phyloP scores from a whole-genome alignment of 37 sponge, comb jelly and placozoan genomes.

The Bolinopsis microptera region DNA sequence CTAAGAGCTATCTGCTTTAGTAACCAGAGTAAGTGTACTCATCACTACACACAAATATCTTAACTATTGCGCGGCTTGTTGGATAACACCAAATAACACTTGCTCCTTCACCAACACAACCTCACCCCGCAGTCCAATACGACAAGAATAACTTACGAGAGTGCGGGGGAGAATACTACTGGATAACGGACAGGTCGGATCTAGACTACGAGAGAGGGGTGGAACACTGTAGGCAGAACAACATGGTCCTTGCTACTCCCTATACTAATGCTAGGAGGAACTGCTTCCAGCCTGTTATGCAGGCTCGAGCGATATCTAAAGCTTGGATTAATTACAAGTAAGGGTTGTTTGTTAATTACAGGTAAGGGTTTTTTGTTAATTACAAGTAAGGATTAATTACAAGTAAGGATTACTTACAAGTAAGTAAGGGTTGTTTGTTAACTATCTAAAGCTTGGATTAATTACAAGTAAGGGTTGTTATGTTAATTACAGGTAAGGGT shows the following conservation, averaged over 20 bases:
- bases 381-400: no score
- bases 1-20: no score
- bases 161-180: constrained; percentile 21
- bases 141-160: constrained; percentile 33
- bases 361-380: no score
- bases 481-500: no score
- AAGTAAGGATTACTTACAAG: no score
- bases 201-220: background rate
- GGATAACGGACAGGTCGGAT: background rate
- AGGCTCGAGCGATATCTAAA: background rate
- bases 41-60: no score
- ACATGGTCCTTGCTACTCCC: constrained; percentile 61
- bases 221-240: constrained; percentile 10
- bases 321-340: constrained; percentile 59
- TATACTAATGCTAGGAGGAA: constrained; percentile 7
- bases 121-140: constrained; percentile 17
- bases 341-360: no score
- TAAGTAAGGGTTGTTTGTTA: no score
- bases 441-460: constrained; percentile 29
- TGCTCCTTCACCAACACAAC: no score
- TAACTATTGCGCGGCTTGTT: no score
- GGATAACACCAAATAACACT: no score
- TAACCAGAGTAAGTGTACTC: no score
- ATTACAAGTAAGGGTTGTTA: constrained; percentile 40
- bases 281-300: background rate